Percentiles rank a stretch among this genome's conserved stretches.
Evolutionary conservation across 2,797 vertebrate genomes (phyloP).

Genomic region (Silurus aristotelis): DNA sequence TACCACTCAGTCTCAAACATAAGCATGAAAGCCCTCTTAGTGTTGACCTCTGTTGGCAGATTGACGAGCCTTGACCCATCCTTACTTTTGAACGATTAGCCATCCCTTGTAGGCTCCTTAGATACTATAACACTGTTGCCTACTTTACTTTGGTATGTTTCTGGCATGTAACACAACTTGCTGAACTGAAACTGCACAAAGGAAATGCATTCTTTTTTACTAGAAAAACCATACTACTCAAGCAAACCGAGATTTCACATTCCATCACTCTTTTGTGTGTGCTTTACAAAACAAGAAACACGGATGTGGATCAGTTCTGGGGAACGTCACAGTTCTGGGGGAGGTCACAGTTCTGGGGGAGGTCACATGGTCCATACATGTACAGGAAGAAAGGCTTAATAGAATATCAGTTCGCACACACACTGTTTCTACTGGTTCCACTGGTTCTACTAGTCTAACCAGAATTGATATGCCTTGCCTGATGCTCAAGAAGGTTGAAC

Average conservation of each 20-base stretch:
- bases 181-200: not conserved
- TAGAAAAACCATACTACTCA: not conserved
- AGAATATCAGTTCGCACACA: not conserved
- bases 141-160: not conserved
- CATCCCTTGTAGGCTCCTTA: not conserved
- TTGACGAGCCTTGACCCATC: not conserved
- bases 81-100: not conserved
- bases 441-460: not conserved
- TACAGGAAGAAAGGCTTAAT: not conserved
- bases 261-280: not conserved
- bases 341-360: not conserved
- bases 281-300: not conserved
- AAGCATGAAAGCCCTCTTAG: too few relatives aligned
- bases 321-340: not conserved
- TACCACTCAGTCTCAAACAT: too few relatives aligned
- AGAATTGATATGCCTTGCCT: not conserved
- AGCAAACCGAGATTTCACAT: not conserved
- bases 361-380: not conserved
- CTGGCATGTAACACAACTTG: not conserved
- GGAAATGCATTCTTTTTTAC: not conserved
- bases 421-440: not conserved
- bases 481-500: too few relatives aligned
- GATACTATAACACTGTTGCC: not conserved
- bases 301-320: not conserved
- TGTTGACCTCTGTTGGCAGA: not conserved